Evolutionary conservation across 2,888 invertebrate genomes (phyloP), one percentile per base, ranked within the genome.

Genomic region (Rhyacophila evoluta): DNA sequence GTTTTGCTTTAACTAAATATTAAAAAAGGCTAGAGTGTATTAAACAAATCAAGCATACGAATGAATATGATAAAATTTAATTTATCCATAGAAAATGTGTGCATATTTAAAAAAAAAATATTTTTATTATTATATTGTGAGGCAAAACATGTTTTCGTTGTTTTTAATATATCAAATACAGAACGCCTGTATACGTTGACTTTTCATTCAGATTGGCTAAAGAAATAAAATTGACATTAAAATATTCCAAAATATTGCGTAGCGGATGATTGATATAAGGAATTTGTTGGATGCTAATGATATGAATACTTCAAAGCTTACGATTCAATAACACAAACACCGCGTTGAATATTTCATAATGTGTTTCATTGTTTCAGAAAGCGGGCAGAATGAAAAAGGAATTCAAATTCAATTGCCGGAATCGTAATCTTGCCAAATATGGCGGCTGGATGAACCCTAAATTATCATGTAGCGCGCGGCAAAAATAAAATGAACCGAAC

Each of bases 341-440:
- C 19, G 55, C 25, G 55, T 55, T 55, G 55, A 55, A 55, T 55
- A 55, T 55, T 55, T 55, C 55, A 55, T 55, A 19, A 55, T 55
- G 55, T 55, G 55, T 55, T 55, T 55, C 55, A 55, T 55, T 55
- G 55, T 55, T 55, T 55, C 55, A 19, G 55, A 15, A 25, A 28
- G 39, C 8, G 27, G 27, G 72, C 11, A 28, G 37, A 28, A 39
- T 39, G 72, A 38, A 75, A 37, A 69, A 41, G 41, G 74, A 77
- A 77, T 77, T 79, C 74, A 79, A 79, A 79, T 77, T 79, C 76
- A 79, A 79, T 79, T 79, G 76, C 76, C 68, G 74, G 72, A 77
- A 76, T 76, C 70, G 77, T 79, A 79, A 79, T 79, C 77, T 79
- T 77, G 71, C 74, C 36, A 79, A 79, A 79, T 76, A 76, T 79